Base-by-base conservation (phyloP, 2,888 invertebrate species). In the Apotomis turbidana region DNA sequence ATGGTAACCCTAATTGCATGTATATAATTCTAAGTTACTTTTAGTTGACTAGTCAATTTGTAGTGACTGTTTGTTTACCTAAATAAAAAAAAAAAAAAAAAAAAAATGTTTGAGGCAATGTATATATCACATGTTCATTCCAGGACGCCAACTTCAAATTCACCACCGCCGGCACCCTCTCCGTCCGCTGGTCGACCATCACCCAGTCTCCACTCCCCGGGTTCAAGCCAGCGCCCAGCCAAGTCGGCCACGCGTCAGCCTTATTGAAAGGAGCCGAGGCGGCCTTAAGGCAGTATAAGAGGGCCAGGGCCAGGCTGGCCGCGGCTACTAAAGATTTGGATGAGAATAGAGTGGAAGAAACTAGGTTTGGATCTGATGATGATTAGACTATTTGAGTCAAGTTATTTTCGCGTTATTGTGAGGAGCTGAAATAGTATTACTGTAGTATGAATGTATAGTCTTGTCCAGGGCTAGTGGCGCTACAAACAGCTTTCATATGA, bases 221-320 rank as follows among this genome's bases (percentile, higher is more conserved):
- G 3, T 63, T 70, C 27, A 58, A 55, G n/a, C 41, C 54, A 10
- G 58, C 61, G 8, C 70, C 68, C 10, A 36, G 66, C 61, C 79
- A 61, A 67, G 77, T 76, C 55, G 76, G 80, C 70, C 77, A 85
- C n/a, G 83, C 84, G 41, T 81, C 86, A 61, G 85, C 83, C 0
- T 70, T 91, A 54, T 78, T 92, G 9, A 74, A 76, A n/a, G 89
- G 89, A 0, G 90, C 91, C 0, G 91, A 90, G 10, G 85, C 85
- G 0, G 91, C 86, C 0, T 72, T 91, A 5, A 77, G 81, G 13
- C 86, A 88, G 77, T 92, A 91, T 68, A 84, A 77, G 62, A 81
- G 78, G 10, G 91, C 91, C 0, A 80, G 87, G 51, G 90, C 87
- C 0, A 82, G 85, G 2, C 78, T 92, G 0, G 88, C 85, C 0